phyloP scores from a whole-genome alignment of 2,888 invertebrate genomes.

The Spilarctia lutea region DNA sequence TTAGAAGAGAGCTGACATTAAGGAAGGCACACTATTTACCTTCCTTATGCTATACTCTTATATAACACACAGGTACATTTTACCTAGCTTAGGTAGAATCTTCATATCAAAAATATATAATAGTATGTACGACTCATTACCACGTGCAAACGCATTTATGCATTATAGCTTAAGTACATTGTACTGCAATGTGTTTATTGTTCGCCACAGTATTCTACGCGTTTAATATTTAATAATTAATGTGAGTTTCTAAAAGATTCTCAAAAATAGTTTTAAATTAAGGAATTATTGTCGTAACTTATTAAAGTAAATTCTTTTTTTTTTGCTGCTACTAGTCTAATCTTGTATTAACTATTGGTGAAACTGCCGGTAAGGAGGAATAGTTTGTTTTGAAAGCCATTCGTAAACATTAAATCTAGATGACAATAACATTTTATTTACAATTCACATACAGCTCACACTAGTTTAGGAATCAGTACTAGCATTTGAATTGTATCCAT shows the following conservation, averaged over 20 bases:
- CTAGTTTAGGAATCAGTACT: too few relatives aligned
- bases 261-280: slow-evolving; percentile 38
- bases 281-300: slow-evolving; percentile 55
- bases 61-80: not conserved
- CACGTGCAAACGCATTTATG: slow-evolving; percentile 6
- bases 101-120: not conserved
- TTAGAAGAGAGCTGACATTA: not conserved
- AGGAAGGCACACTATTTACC: not conserved
- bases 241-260: slow-evolving; percentile 56
- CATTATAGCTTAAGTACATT: not conserved
- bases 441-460: too few relatives aligned
- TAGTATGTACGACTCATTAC: not conserved
- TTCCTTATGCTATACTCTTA: not conserved
- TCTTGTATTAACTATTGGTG: slow-evolving; percentile 31
- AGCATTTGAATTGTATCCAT: too few relatives aligned
- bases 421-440: not conserved
- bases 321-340: slow-evolving; percentile 63
- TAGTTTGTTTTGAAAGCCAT: not conserved
- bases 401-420: not conserved
- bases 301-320: slow-evolving; percentile 49
- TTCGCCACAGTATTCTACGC: slow-evolving; percentile 27
- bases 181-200: slow-evolving; percentile 19
- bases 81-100: not conserved
- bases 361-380: not conserved
- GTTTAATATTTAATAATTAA: slow-evolving; percentile 37